These are phyloP conservation scores for Drosophila pallidifrons DNA, from an alignment of 1,140 invertebrate species.

Conservation along the genomic window DNA sequence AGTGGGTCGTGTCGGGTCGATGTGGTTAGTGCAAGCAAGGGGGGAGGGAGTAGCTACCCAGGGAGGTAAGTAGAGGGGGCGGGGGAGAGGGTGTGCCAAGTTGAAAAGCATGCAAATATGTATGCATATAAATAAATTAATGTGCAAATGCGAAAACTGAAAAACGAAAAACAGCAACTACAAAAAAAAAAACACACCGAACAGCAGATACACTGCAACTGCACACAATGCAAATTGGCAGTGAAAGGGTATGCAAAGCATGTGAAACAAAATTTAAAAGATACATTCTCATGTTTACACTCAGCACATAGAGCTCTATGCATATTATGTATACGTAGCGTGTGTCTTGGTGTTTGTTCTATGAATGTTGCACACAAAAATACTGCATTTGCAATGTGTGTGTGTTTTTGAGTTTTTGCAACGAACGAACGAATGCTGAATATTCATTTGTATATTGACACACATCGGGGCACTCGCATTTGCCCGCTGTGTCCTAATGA, in stretches of 20 bases:
- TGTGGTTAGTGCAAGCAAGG: constrained; percentile 8
- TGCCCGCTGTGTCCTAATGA: not conserved
- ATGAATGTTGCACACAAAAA: constrained; percentile 16
- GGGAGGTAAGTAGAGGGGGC: not conserved
- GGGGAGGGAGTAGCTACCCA: not conserved
- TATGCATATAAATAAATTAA: constrained; percentile 83
- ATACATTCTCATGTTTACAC: constrained; percentile 31
- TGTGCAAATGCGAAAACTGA: constrained; percentile 71
- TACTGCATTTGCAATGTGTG: constrained; percentile 14
- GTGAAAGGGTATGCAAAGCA: constrained; percentile 11
- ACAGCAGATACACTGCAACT: not conserved
- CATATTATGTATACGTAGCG: constrained; percentile 3
- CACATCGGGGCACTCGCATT: constrained; percentile 25
- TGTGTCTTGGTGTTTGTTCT: constrained; percentile 25
- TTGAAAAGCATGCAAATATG: constrained; percentile 79
- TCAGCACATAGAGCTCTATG: not conserved
- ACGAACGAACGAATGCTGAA: constrained; percentile 43
- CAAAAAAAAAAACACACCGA: constrained; percentile 15
- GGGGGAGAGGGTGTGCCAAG: constrained; percentile 66
- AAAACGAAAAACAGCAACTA: constrained; percentile 52
- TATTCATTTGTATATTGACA: constrained; percentile 49
- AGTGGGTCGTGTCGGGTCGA: constrained; percentile 68
- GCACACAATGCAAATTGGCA: not conserved
- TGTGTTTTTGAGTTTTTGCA: constrained; percentile 14
- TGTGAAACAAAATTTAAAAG: constrained; percentile 23